Percentiles rank a stretch among this genome's conserved stretches.
These are phyloP conservation scores for Chymomyza costata DNA, from an alignment of 1,140 invertebrate genomes.

Conservation along the genomic window DNA sequence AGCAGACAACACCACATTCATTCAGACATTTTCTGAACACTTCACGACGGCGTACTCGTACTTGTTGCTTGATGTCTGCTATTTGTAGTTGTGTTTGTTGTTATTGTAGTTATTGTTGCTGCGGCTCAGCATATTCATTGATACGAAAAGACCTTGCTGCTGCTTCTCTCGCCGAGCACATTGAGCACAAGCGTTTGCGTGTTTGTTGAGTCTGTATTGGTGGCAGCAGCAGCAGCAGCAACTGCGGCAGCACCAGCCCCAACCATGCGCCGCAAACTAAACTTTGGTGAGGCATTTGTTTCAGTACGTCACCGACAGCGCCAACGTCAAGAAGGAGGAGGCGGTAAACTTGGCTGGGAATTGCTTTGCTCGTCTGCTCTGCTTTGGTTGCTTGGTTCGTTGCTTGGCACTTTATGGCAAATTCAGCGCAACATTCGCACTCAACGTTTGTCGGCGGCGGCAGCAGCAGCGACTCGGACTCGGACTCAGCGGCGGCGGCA, in stretches of 20 bases:
- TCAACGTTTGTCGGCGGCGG: slow-evolving; percentile 1
- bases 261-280: slow-evolving; percentile 54
- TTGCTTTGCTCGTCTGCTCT: slow-evolving; percentile 13
- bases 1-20: slow-evolving; percentile 35
- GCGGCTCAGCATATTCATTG: slow-evolving; percentile 10
- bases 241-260: no score
- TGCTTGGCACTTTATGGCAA: slow-evolving; percentile 3
- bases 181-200: slow-evolving; percentile 7
- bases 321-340: slow-evolving; percentile 69
- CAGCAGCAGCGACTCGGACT: slow-evolving; percentile 4
- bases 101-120: not conserved
- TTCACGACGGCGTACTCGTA: slow-evolving; percentile 1
- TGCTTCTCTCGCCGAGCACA: not conserved
- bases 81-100: no score
- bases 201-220: slow-evolving; percentile 9
- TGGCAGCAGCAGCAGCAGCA: not conserved
- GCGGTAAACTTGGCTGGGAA: no score
- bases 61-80: slow-evolving; percentile 2
- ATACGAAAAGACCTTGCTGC: slow-evolving; percentile 7
- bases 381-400: not conserved
- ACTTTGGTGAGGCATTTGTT: slow-evolving; percentile 56
- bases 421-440: no score
- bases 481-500: slow-evolving; percentile 12
- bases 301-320: slow-evolving; percentile 70
- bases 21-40: slow-evolving; percentile 40